Base-by-base conservation (phyloP, 2,797 vertebrate species). In the Enteromius radiatus region DNA sequence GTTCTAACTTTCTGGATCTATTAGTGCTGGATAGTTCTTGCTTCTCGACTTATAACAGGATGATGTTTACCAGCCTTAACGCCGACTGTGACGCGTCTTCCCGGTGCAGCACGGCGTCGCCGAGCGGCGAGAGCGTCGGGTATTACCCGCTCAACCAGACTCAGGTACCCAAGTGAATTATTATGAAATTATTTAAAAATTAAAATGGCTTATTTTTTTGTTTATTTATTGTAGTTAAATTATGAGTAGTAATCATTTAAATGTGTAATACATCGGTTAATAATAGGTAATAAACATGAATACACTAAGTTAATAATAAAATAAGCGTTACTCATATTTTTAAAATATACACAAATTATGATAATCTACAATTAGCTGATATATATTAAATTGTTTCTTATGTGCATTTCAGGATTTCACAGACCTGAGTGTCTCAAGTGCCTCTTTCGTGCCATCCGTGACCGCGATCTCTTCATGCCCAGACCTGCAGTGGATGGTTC, bases 91-190 rank as follows among this genome's bases (percentile, higher is more conserved):
- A 98, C 85, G 90, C 96, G 7, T 97, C 97, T 78, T 99, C 98
- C 43, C 97, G 97, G 89, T 98, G 97, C 94, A 98, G 97, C 93
- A 98, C 96, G 84, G 97, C 97, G 79, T 99, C 97, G 54, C 97
- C 97, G 21, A 95, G 95, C 21, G 95, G 92, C 65, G 97, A 98
- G 87, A 97, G 91, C 41, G 88, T 95, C 74, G 94, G 92, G 69
- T 97, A 97, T 84, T 97, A 96, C 74, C 75, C 98, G 96, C 92
- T 94, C 82, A 93, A 91, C n/a, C 92, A 93, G 67, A 92, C 92
- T 91, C 96, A 97, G 97, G 98, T 99, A 93, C 87, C 95, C 87
- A 67, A 21, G 76, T 21, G 5, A 4, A 11, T 38, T 38, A 21
- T n/a, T 15, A 10, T 14, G 3, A 45, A 45, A 45, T 45, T 9